Percentiles rank a stretch among this genome's conserved stretches.
phyloP scores from a whole-genome alignment of 2,113 vertebrate species.

The Saccopteryx bilineata region DNA sequence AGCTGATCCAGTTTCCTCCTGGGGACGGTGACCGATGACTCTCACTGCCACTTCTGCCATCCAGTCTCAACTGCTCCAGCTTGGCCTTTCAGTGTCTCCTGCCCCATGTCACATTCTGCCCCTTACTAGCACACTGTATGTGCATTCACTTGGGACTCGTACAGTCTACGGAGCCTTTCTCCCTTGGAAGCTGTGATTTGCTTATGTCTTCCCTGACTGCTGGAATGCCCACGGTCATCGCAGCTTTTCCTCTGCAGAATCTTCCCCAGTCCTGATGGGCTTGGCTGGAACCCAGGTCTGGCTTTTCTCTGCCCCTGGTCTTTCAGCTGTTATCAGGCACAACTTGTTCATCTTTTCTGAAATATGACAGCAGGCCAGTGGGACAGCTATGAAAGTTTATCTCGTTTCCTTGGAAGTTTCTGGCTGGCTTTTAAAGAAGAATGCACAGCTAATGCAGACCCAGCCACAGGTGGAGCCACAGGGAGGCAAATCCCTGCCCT shows the following conservation, averaged over 20 bases:
- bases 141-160: neutral
- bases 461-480: neutral
- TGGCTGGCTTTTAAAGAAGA: slow-evolving; percentile 21
- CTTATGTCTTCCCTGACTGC: neutral
- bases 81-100: neutral
- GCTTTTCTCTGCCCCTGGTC: neutral
- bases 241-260: neutral
- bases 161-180: neutral
- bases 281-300: neutral
- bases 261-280: neutral
- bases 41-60: neutral
- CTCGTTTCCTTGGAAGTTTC: neutral
- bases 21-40: neutral
- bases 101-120: neutral
- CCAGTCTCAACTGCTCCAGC: neutral
- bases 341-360: neutral
- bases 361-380: neutral
- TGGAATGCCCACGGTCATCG: neutral
- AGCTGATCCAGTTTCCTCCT: neutral
- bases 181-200: neutral
- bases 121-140: neutral
- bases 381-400: neutral
- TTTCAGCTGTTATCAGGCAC: neutral
- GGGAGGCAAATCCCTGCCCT: neutral
- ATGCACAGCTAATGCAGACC: neutral